These are phyloP conservation scores for Piscicola geometra DNA, from an alignment of 2,888 invertebrate species.

Conservation along the genomic window DNA sequence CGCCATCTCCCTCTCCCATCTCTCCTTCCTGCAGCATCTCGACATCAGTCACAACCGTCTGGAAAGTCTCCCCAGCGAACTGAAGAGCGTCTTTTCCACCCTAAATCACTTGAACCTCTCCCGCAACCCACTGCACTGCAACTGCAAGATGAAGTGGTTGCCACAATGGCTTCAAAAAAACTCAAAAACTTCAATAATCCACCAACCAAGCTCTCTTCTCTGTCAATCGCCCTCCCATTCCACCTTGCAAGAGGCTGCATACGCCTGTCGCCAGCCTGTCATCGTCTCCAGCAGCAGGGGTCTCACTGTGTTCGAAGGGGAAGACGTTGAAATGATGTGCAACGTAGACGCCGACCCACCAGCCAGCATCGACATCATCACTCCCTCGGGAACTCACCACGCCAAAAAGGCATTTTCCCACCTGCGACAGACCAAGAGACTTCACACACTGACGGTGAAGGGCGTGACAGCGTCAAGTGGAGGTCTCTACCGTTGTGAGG, in stretches of 20 bases:
- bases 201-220: conserved; percentile 19
- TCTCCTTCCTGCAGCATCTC: conserved; percentile 39
- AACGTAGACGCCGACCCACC: neutral
- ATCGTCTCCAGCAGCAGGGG: neutral
- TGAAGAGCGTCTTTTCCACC: conserved; percentile 37
- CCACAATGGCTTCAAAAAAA: conserved; percentile 39
- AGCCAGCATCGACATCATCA: neutral
- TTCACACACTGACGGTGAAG: neutral
- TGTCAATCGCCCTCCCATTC: conserved; percentile 40
- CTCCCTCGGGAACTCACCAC: neutral
- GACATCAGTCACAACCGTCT: conserved; percentile 41
- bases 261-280: neutral
- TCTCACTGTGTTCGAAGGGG: neutral
- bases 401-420: neutral
- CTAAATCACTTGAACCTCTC: conserved; percentile 39
- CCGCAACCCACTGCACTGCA: conserved; percentile 44
- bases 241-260: neutral
- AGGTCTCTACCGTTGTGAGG: neutral
- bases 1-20: conserved; percentile 35
- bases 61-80: conserved; percentile 38
- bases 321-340: neutral
- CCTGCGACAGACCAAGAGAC: neutral
- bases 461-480: neutral
- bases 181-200: conserved; percentile 27
- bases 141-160: conserved; percentile 44